Evolutionary conservation across 1,140 invertebrate species (phyloP), one percentile per base, ranked within the genome.

Genomic region (Ceratoteleas bidentatus): DNA sequence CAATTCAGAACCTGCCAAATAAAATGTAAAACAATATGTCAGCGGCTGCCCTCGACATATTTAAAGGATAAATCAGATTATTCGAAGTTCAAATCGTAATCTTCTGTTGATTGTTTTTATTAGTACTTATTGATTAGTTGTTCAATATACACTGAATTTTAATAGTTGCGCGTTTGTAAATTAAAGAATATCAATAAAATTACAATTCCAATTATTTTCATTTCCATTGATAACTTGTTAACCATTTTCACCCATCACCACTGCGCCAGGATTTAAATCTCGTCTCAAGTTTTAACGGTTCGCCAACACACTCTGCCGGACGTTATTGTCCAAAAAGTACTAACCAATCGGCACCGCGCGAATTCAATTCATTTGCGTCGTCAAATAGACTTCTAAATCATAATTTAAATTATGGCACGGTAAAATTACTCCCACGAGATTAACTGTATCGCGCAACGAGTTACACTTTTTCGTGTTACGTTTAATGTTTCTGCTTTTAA

Each of bases 401-500:
- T 54, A 50, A n/a, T n/a, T n/a, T 65, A 74, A 74, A 74, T 65
- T 65, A 74, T 58, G 64, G 61, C 11, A 3, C 43, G 33, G 24
- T 54, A 32, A 74, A 76, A 76, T 68, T 53, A 76, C 47, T 76
- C 56, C 40, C 50, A 5, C 64, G 49, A 34, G 57, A 68, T 62
- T 68, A 56, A 14, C 32, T 11, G 49, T 58, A 65, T 76, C 56
- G 61, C 24, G 24, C n/a, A 4, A 40, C 38, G 53, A 60, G 50
- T 62, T 56, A 61, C 33, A 76, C 47, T 76, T 76, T 68, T 74
- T 45, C 57, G 40, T 38, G 61, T 68, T 61, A 57, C 60, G 64
- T 68, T 76, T 76, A 76, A 68, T 68, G 57, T 77, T 69, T 77
- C 65, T 77, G 40, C 32, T 69, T 77, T 78, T 78, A 78, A 78